Conservation (phyloP, 1,140 invertebrate species). For the Drosophila bocqueti region DNA sequence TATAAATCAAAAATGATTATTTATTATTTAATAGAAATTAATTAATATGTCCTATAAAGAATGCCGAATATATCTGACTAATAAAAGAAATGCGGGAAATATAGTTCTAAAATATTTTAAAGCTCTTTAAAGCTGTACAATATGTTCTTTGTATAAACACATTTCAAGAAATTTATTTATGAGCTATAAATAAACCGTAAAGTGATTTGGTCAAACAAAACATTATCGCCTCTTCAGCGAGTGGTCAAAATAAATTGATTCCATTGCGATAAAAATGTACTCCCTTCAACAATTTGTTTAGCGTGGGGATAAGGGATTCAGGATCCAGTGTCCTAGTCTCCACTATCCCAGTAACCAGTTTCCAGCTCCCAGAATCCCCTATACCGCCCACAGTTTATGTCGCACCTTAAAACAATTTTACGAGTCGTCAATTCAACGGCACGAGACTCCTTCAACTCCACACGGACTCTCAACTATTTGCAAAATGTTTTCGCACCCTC, state of each 20-base stretch:
- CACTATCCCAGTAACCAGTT: neutral
- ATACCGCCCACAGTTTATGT: conserved; percentile 33
- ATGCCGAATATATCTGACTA: neutral
- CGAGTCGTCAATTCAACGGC: conserved; percentile 44
- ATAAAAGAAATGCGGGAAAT: neutral
- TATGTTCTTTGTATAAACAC: neutral
- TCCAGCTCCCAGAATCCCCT: neutral
- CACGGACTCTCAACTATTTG: conserved; percentile 42
- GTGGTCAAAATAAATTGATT: conserved; percentile 28
- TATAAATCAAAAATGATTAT: neutral
- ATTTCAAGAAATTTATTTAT: too few relatives aligned
- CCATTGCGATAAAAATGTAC: conserved; percentile 24
- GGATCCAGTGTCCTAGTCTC: neutral
- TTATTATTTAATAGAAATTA: neutral
- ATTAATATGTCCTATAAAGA: neutral
- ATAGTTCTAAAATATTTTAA: neutral
- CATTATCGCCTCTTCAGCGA: conserved; percentile 20
- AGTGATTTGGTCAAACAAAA: conserved; percentile 15
- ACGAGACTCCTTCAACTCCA: conserved; percentile 33
- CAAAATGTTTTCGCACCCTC: conserved; percentile 34
- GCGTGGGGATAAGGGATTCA: neutral
- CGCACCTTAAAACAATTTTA: conserved; percentile 55
- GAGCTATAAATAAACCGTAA: neutral
- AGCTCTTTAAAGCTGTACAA: neutral
- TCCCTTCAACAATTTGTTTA: conserved; percentile 26